Percentiles rank a stretch among this genome's conserved stretches.
These are phyloP conservation scores for Megalopta genalis DNA, from an alignment of 1,140 invertebrate genomes.

Conservation along the genomic window DNA sequence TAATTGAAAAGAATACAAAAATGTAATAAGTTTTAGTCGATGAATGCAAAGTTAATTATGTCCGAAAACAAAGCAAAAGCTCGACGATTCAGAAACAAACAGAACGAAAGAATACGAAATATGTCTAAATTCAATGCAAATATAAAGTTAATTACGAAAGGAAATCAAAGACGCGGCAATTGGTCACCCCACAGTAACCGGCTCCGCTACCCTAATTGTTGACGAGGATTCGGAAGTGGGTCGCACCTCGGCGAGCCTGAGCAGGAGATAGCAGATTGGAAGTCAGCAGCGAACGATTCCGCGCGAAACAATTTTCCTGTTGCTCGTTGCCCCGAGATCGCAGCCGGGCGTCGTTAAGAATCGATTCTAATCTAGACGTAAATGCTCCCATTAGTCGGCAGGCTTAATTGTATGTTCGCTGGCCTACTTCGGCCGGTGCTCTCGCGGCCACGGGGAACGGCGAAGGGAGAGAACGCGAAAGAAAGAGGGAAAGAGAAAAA, in stretches of 20 bases:
- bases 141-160: too few species aligned
- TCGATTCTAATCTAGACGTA: constrained; percentile 23
- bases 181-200: too few species aligned
- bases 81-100: too few species aligned
- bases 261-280: not conserved
- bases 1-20: too few species aligned
- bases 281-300: not conserved
- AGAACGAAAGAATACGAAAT: too few species aligned
- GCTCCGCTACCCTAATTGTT: too few species aligned
- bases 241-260: not conserved
- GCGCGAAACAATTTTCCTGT: not conserved
- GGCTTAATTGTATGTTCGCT: constrained; percentile 26
- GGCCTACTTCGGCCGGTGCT: constrained; percentile 1
- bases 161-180: too few species aligned
- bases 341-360: constrained; percentile 4
- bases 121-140: too few species aligned
- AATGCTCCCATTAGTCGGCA: constrained; percentile 5
- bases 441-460: not conserved
- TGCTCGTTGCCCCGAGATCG: constrained; percentile 2
- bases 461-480: not conserved
- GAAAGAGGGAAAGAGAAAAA: too few species aligned
- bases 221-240: constrained; percentile 6
- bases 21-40: too few species aligned
- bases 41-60: too few species aligned
- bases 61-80: too few species aligned